Base-by-base conservation (phyloP, 2,113 vertebrate species). In the Mystacornis crossleyi region DNA sequence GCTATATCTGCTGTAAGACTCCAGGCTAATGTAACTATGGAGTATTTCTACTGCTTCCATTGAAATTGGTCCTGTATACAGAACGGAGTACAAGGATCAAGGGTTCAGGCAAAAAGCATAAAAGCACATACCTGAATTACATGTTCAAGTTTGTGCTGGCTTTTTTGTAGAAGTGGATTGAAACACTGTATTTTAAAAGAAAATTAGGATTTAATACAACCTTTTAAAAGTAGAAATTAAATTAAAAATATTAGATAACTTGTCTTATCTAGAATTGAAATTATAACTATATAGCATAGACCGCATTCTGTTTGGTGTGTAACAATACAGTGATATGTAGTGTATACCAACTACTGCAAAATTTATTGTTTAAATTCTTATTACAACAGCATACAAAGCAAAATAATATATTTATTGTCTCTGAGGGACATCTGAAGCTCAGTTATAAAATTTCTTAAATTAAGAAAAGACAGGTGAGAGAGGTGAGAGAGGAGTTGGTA, bases 301-400 rank as follows among this genome's bases (percentile, higher is more conserved):
- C 17, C 31, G 62, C 20, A 60, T 16, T 6, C 5, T 29, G n/a
- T n/a, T n/a, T n/a, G n/a, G n/a, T n/a, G n/a, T 1, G 0, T 54
- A 73, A 31, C 2, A 73, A 43, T 33, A 40, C 1, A 6, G 19
- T 33, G 26, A 47, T 16, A 26, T 33, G 10, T 36, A 67, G 4
- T 45, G 19, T 50, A 58, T 12, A 60, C 2, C 2, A 80, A n/a
- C 33, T 70, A 48, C 4, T n/a, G 11, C 4, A 69, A 79, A 43
- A 74, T 34, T 23, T 29, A 16, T 47, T 66, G 17, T 26, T 58
- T 10, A 21, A 48, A 66, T 64, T 65, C 65, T 55, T 55, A 51
- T 8, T 77, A 25, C 8, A 73, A 7, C 1, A 29, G 2, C 6
- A 0, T 81, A 10, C 5, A 60, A 72, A 77, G 1, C 10, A 40